Evolutionary conservation across 2,113 vertebrate genomes (phyloP).

Genomic region (Cyphomyrus discorhynchus): DNA sequence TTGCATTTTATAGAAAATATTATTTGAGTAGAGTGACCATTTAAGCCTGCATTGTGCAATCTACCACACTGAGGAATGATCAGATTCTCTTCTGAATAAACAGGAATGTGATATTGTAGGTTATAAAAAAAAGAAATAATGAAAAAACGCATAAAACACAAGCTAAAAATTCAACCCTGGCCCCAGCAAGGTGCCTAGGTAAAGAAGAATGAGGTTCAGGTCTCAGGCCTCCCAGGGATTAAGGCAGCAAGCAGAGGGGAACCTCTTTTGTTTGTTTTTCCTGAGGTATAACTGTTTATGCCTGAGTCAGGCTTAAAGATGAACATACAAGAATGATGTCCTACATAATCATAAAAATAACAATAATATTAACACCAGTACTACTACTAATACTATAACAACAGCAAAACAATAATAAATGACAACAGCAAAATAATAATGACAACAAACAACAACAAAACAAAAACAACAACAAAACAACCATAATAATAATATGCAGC

Average conservation of each 20-base stretch:
- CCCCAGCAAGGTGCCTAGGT: neutral
- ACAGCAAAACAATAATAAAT: neutral
- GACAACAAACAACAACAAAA: neutral
- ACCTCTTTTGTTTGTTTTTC: neutral
- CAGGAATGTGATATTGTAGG: neutral
- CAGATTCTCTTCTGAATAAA: neutral
- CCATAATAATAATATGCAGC: neutral
- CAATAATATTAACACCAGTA: neutral
- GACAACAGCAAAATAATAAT: neutral
- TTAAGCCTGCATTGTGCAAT: neutral
- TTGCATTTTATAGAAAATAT: neutral
- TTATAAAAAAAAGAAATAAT: neutral
- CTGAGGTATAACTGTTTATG: neutral
- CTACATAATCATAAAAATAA: neutral
- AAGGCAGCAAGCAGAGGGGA: neutral
- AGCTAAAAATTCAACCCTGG: neutral
- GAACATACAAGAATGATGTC: neutral
- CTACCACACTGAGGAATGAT: neutral
- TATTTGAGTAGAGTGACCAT: neutral
- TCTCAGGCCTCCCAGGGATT: neutral
- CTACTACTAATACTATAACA: neutral
- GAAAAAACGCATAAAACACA: neutral
- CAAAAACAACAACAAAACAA: neutral
- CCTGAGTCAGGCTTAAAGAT: neutral
- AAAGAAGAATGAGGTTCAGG: neutral